Evolutionary conservation across 2,797 vertebrate species (phyloP).

Genomic region (Neosilurus mollespiculum): DNA sequence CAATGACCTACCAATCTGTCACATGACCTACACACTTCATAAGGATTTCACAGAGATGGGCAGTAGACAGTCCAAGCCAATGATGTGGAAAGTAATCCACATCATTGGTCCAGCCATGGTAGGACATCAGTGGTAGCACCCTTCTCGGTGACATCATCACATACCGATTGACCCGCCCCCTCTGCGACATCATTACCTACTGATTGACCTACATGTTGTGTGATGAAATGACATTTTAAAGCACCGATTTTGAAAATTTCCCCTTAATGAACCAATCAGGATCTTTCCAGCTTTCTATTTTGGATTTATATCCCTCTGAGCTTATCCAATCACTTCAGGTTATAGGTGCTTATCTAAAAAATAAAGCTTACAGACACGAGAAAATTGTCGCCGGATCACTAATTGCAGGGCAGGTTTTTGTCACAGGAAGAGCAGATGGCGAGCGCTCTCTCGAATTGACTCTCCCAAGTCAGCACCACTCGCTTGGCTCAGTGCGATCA

Average conservation of each 20-base stretch:
- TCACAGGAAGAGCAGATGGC: slow-evolving; percentile 25
- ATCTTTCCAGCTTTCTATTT: neutral
- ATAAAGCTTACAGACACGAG: neutral
- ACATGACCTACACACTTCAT: too few relatives aligned
- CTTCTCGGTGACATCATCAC: too few relatives aligned
- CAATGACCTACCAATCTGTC: too few relatives aligned
- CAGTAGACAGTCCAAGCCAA: too few relatives aligned
- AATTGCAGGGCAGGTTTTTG: neutral
- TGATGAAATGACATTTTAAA: neutral
- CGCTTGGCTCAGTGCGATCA: neutral
- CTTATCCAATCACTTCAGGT: neutral
- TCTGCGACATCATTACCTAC: too few relatives aligned
- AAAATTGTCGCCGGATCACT: slow-evolving; percentile 1
- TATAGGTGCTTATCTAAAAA: neutral
- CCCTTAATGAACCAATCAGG: neutral
- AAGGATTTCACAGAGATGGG: too few relatives aligned
- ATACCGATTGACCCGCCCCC: too few relatives aligned
- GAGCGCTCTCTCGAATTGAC: neutral
- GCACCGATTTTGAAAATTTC: neutral
- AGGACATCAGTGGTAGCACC: too few relatives aligned
- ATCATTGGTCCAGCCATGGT: too few relatives aligned
- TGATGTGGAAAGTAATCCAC: too few relatives aligned
- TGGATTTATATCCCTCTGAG: neutral
- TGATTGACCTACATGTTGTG: too few relatives aligned
- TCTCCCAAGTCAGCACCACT: slow-evolving; percentile 13